phyloP scores from a whole-genome alignment of 2,113 vertebrate species.

The Ciconia boyciana region DNA sequence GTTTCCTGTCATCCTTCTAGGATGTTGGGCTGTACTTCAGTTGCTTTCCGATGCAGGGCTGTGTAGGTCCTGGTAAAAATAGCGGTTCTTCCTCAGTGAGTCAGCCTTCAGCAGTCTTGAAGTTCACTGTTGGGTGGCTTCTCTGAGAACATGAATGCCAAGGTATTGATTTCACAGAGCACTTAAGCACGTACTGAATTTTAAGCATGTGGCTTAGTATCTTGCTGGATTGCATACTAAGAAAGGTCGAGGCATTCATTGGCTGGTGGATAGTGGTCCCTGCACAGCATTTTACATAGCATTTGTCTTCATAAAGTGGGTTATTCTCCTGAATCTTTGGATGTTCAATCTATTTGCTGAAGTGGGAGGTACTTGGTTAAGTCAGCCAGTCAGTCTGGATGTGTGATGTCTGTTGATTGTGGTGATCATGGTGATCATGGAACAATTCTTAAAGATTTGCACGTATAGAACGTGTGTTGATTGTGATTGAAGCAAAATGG shows the following conservation, averaged over 20 bases:
- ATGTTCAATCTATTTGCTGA: neutral
- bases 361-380: neutral
- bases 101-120: neutral
- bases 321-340: neutral
- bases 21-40: neutral
- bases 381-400: neutral
- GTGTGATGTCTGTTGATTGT: neutral
- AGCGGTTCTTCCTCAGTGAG: neutral
- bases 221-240: neutral
- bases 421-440: neutral
- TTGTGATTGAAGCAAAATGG: neutral
- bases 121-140: neutral
- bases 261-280: neutral
- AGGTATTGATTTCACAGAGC: neutral
- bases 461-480: neutral
- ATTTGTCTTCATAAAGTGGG: neutral
- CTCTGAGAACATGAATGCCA: neutral
- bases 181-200: neutral
- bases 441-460: neutral
- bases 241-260: neutral
- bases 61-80: neutral
- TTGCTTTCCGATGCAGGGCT: neutral
- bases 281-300: neutral
- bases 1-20: neutral
- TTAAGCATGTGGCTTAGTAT: neutral